phyloP scores from a whole-genome alignment of 2,113 vertebrate genomes.

The Callithrix jacchus region DNA sequence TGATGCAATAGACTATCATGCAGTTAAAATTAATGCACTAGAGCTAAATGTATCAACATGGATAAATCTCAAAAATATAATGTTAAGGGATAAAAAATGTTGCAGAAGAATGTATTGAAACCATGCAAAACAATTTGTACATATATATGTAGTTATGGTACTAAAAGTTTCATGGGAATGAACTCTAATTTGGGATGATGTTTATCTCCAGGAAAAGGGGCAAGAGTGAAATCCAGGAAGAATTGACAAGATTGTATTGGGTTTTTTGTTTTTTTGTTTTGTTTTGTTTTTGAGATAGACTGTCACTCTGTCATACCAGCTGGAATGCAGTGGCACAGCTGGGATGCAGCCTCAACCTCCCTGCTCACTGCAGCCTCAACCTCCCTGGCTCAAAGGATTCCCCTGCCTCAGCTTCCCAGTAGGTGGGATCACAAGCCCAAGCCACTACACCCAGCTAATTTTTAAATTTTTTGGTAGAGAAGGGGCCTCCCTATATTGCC shows the following conservation, averaged over 20 bases:
- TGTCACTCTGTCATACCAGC: no score
- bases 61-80: conserved; percentile 55
- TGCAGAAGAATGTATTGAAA: neutral
- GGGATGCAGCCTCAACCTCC: no score
- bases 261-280: no score
- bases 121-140: neutral
- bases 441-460: neutral
- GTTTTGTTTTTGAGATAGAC: no score
- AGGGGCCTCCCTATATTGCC: no score
- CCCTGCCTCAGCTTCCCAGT: neutral
- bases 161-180: neutral
- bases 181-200: neutral
- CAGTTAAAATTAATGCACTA: conserved; percentile 61
- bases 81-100: conserved; percentile 3
- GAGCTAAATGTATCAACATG: conserved; percentile 38
- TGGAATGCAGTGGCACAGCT: no score
- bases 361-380: neutral
- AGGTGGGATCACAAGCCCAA: neutral
- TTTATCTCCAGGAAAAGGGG: neutral
- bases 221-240: neutral
- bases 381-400: neutral
- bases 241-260: neutral
- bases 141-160: neutral
- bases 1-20: conserved; percentile 13
- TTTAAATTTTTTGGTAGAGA: neutral